Percentiles rank a stretch among this genome's conserved stretches.
These are phyloP conservation scores for Pseudorasbora parva DNA, from an alignment of 2,113 vertebrate genomes.

Conservation along the genomic window DNA sequence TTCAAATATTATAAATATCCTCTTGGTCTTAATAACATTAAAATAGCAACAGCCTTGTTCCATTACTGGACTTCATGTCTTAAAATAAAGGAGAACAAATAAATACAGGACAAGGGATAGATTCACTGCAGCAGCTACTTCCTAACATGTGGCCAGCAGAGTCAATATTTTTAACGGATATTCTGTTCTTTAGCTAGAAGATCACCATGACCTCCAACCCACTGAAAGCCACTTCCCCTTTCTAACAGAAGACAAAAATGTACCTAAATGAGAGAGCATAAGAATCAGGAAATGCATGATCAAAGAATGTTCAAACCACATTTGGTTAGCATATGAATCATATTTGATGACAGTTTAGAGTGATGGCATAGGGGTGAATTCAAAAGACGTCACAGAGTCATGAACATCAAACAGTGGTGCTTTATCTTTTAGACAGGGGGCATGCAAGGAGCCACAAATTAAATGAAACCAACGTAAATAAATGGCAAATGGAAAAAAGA, in stretches of 20 bases:
- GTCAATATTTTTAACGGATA: constrained; percentile 65
- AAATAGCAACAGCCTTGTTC: constrained; percentile 63
- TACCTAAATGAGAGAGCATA: not conserved
- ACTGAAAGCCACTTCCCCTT: not conserved
- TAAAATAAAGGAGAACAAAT: constrained; percentile 72
- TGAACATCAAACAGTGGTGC: constrained; percentile 26
- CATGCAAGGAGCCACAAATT: constrained; percentile 27
- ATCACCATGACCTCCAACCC: not conserved
- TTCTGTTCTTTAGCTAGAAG: constrained; percentile 43
- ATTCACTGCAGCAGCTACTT: constrained; percentile 63
- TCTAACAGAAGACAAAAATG: not conserved
- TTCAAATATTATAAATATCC: constrained; percentile 65
- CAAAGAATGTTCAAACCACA: not conserved
- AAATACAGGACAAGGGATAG: constrained; percentile 66
- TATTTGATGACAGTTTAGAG: constrained; percentile 9
- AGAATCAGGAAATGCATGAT: not conserved
- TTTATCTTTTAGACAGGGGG: not conserved
- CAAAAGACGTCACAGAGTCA: not conserved
- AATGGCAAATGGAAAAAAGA: constrained; percentile 11
- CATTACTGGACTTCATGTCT: constrained; percentile 60
- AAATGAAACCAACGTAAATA: constrained; percentile 39
- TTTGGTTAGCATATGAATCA: not conserved
- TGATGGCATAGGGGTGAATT: not conserved
- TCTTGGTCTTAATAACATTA: constrained; percentile 51
- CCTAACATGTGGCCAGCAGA: constrained; percentile 54